Evolutionary conservation across 2,797 vertebrate species (phyloP).

Genomic region (Clarias laeviceps): DNA sequence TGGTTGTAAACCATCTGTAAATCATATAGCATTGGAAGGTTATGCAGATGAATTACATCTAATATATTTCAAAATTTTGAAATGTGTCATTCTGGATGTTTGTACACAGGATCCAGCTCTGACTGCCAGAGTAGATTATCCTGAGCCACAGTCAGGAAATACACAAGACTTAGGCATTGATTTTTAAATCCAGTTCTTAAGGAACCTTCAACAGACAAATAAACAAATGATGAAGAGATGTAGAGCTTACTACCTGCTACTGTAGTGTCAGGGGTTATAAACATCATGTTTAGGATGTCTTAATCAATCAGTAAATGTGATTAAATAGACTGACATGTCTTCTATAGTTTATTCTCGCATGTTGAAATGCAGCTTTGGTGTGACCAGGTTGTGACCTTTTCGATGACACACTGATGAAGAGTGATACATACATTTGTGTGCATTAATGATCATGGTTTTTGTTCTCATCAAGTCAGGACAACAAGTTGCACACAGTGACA

Average conservation of each 20-base stretch:
- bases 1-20: too few species aligned
- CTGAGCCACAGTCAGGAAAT: not conserved
- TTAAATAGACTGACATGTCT: not conserved
- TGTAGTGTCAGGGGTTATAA: not conserved
- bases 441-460: not conserved
- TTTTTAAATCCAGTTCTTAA: not conserved
- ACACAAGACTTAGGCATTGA: not conserved
- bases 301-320: not conserved
- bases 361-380: not conserved
- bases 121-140: not conserved
- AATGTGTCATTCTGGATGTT: not conserved
- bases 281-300: not conserved
- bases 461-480: conserved; percentile 6
- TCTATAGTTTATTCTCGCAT: not conserved
- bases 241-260: not conserved
- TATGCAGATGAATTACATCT: not conserved
- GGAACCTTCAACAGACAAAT: not conserved
- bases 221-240: not conserved
- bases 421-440: not conserved
- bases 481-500: not conserved
- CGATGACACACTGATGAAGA: not conserved
- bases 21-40: not conserved
- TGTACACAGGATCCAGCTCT: not conserved
- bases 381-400: not conserved
- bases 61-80: not conserved